Conservation (phyloP, 2,113 vertebrate species). For the Ia io region DNA sequence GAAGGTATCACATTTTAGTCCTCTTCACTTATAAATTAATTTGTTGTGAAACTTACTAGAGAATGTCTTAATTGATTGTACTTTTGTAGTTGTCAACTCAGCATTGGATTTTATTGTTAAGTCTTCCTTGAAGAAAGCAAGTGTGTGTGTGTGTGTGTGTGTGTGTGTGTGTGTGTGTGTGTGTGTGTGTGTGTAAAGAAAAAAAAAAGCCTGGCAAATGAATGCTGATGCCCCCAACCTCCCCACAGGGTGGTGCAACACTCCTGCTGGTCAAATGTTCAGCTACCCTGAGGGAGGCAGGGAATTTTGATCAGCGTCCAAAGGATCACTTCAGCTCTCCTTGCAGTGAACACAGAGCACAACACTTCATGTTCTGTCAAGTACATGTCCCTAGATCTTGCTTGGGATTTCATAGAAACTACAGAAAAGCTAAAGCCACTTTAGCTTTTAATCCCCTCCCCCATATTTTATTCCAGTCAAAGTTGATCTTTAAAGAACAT, state of each 20-base stretch:
- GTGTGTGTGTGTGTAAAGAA: not conserved
- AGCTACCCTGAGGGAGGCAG: not conserved
- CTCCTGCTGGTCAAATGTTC: not conserved
- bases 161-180: not conserved
- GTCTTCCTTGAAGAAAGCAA: not conserved
- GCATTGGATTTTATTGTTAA: not conserved
- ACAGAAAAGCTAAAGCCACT: not conserved
- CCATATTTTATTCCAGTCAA: not conserved
- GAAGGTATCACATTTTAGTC: not conserved
- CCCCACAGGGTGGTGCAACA: conserved; percentile 58
- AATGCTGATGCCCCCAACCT: fast-evolving
- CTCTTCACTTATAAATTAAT: conserved; percentile 4
- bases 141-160: not conserved
- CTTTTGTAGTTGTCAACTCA: not conserved
- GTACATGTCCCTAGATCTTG: not conserved
- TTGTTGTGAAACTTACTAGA: not conserved
- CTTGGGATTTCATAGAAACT: not conserved
- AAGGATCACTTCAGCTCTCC: not conserved
- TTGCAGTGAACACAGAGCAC: not conserved
- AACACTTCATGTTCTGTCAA: not conserved
- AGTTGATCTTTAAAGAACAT: conserved; percentile 17
- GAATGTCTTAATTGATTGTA: not conserved
- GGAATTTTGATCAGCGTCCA: conserved; percentile 2
- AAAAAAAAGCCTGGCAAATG: not conserved
- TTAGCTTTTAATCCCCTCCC: not conserved